Evolutionary conservation across 2,797 vertebrate species (phyloP), one percentile per base, ranked within the genome.

Genomic region (Notolabrus celidotus): DNA sequence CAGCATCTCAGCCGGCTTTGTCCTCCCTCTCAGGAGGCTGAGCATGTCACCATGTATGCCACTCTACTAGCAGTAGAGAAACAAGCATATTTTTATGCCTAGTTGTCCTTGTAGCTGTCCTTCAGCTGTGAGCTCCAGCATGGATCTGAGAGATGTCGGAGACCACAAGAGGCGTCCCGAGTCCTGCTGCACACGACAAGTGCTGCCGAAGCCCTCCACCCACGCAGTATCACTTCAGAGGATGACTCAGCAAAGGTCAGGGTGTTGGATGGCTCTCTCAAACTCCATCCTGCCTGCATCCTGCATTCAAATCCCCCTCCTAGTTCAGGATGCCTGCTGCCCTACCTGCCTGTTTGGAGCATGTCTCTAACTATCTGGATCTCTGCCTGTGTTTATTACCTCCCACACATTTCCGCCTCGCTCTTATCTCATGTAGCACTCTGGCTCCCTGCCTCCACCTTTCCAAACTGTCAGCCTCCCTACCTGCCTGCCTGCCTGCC

Each of bases 191-290:
- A 83, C 59, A 63, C 27, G 57, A 75, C 66, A 68, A 66, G 61
- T 53, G 65, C 67, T 70, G 80, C 71, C 23, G 52, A 57, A 49
- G 33, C 62, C 66, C 50, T 70, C 82, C 71, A 20, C 88, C 77
- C 84, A 81, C 84, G 45, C 73, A 46, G 80, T 19, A 31, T 43
- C 73, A 76, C 80, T 74, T 81, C 65, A 60, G 62, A 78, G 68
- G 79, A 88, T 86, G 89, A 89, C 80, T 91, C 89, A 86, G 89
- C 90, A 87, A 59, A 89, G 84, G 79, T 86, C 81, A 73, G 57
- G 41, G 46, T 73, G 82, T 86, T 78, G 80, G 76, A 82, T 53
- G 79, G 64, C 71, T 73, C 70, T 53, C 78, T 67, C 54, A 47
- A 36, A 82, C 74, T 64, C 52, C 57, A 62, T 61, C 72, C 54